Conservation (phyloP, 2,797 vertebrate species). For the Spheniscus humboldti region DNA sequence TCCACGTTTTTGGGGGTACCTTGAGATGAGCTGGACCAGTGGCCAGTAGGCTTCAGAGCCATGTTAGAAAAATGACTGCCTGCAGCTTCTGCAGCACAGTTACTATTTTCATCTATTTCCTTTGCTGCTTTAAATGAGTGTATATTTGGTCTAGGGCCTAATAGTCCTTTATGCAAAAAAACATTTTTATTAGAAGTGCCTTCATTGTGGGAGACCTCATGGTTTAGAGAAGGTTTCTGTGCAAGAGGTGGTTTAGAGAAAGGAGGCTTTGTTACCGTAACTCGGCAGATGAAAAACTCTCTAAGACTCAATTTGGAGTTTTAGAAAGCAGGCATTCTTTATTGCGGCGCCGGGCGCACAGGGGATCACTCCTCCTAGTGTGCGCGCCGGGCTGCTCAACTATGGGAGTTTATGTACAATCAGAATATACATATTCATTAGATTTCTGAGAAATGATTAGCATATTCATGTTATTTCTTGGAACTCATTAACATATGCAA, state of each 20-base stretch:
- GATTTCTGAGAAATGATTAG: too few relatives aligned
- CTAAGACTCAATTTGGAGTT: too few relatives aligned
- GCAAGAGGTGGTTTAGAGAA: slow-evolving; percentile 48
- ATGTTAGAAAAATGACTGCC: slow-evolving; percentile 38
- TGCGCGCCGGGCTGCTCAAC: too few relatives aligned
- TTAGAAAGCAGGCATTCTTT: too few relatives aligned
- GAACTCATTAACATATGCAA: too few relatives aligned
- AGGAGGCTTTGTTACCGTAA: neutral
- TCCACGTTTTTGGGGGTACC: slow-evolving; percentile 55
- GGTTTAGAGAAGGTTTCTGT: slow-evolving; percentile 70
- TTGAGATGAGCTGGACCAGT: slow-evolving; percentile 47
- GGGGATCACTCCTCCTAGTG: too few relatives aligned
- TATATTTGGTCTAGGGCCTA: slow-evolving; percentile 59
- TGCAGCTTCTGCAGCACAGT: neutral
- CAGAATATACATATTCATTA: too few relatives aligned
- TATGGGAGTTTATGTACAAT: too few relatives aligned
- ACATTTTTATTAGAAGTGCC: neutral
- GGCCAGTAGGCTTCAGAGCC: slow-evolving; percentile 58
- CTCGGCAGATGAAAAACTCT: too few relatives aligned
- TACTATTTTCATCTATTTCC: slow-evolving; percentile 70
- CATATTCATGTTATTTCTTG: too few relatives aligned
- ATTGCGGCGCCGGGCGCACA: too few relatives aligned
- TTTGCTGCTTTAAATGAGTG: slow-evolving; percentile 49
- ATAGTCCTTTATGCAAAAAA: slow-evolving; percentile 46
- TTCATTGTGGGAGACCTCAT: slow-evolving; percentile 18